Evolutionary conservation across 2,888 invertebrate species (phyloP), one percentile per base, ranked within the genome.

Genomic region (Latrodectus hesperus): DNA sequence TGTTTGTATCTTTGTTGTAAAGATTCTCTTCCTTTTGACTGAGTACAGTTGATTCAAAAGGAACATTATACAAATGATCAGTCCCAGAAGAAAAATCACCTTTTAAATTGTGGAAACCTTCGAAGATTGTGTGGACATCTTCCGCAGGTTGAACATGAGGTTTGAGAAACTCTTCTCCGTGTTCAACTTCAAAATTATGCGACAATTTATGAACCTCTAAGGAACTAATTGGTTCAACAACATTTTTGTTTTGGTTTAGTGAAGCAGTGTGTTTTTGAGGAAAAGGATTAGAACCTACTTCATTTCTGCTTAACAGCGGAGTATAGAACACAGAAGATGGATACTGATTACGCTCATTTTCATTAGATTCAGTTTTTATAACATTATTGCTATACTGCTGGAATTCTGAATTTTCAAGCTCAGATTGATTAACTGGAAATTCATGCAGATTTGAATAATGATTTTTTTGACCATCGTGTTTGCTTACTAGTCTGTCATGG

Each of bases 111-210:
- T 55, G 60, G 12, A 85, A 79, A 22, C 82, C 75, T 51, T 82
- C 82, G 22, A 82, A 82, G 38, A 75, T n/a, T 9, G 67, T 65
- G 26, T 75, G 82, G 9, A 82, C 38, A 60, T 82, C 75, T 60
- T 82, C 82, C 12, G 74, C 74, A 9, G 68, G 65, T 60, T 74
- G 75, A 16, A n/a, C 10, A 16, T 73, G n/a, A n/a, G 49, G 4
- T 10, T 14, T 17, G n/a, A 53, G 53, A 17, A n/a, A 14, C 2
- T 38, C n/a, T 16, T 11, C 16, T 22, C 52, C 53, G 2, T 53
- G 53, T 6, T 49, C n/a, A 6, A 81, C n/a, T 11, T 86, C 81
- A 55, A 81, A 76, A 9, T 81, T 65, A 16, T 81, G 72, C 6
- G 81, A 52, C 12, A 53, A 51, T 26, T 55, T 75, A 4, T 76